Evolutionary conservation across 30 jellyfish, hydroid and myxozoan species (phyloP).

Genomic region (Clytia hemisphaerica): DNA sequence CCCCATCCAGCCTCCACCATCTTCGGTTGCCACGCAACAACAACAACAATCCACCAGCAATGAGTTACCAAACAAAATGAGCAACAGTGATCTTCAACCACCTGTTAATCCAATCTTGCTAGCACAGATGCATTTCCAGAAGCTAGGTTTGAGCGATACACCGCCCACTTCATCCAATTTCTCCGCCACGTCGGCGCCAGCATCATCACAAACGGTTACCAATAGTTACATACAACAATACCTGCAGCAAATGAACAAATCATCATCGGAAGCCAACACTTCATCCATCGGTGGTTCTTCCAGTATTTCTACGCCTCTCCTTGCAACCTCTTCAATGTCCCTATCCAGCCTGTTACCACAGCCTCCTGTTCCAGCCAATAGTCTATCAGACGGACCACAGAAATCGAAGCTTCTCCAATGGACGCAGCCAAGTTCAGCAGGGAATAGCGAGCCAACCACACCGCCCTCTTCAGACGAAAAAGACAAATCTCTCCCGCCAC

Average conservation of each 20-base stretch:
- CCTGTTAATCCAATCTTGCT: constrained; percentile 31
- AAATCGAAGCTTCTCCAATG: constrained; percentile 73
- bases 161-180: neutral
- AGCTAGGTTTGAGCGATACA: constrained; percentile 26
- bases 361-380: constrained; percentile 22
- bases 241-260: constrained; percentile 32
- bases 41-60: too few species aligned
- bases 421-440: constrained; percentile 62
- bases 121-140: constrained; percentile 38
- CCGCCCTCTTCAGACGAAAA: constrained; percentile 26
- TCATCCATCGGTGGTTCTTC: constrained; percentile 5
- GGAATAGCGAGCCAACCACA: constrained; percentile 34
- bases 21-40: neutral
- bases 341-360: constrained; percentile 27
- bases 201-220: constrained; percentile 24
- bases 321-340: constrained; percentile 1
- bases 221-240: constrained; percentile 20
- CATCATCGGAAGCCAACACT: constrained; percentile 15
- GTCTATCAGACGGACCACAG: constrained; percentile 63
- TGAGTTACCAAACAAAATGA: constrained; percentile 3
- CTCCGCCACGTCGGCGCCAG: constrained; percentile 5
- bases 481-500: constrained; percentile 38
- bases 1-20: constrained; percentile 17
- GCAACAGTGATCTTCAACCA: constrained; percentile 16
- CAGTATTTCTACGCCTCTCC: neutral